These are phyloP conservation scores for Drosophila mojavensis DNA, from an alignment of 1,140 invertebrate species.

Conservation along the genomic window DNA sequence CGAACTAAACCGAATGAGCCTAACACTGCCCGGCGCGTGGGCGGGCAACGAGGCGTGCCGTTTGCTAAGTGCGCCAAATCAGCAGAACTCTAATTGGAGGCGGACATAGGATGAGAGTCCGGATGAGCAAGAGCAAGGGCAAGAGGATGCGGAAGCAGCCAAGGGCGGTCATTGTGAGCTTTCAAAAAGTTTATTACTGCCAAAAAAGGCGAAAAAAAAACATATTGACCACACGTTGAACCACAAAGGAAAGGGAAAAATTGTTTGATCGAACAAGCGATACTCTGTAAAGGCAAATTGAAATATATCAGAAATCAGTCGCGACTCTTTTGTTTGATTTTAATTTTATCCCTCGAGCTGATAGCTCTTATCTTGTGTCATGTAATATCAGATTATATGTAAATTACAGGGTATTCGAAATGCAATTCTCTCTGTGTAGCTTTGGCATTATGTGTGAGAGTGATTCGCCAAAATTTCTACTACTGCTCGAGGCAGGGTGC, in stretches of 20 bases:
- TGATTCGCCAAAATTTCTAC: slow-evolving; percentile 5
- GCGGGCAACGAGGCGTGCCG: slow-evolving; percentile 53
- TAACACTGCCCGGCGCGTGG: slow-evolving; percentile 2
- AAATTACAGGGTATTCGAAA: too few species aligned
- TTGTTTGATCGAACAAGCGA: neutral
- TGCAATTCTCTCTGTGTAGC: neutral
- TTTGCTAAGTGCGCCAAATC: slow-evolving; percentile 77
- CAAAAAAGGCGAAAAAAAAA: neutral
- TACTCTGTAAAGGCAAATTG: neutral
- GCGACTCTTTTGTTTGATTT: too few species aligned
- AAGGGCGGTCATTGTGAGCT: slow-evolving; percentile 8
- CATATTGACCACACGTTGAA: slow-evolving; percentile 9
- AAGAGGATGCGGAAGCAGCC: neutral
- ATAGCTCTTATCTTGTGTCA: too few species aligned
- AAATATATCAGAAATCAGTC: neutral
- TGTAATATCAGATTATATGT: too few species aligned
- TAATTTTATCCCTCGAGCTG: too few species aligned
- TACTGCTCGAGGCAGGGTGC: slow-evolving; percentile 1
- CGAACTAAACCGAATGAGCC: slow-evolving; percentile 43
- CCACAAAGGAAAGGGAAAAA: slow-evolving; percentile 1
- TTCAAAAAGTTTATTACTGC: slow-evolving; percentile 42
- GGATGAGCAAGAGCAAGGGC: slow-evolving; percentile 13
- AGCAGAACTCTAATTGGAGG: slow-evolving; percentile 79
- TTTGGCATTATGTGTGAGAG: neutral
- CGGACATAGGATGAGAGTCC: slow-evolving; percentile 31